phyloP scores from a whole-genome alignment of 2,113 vertebrate genomes.

The Xiphophorus maculatus region DNA sequence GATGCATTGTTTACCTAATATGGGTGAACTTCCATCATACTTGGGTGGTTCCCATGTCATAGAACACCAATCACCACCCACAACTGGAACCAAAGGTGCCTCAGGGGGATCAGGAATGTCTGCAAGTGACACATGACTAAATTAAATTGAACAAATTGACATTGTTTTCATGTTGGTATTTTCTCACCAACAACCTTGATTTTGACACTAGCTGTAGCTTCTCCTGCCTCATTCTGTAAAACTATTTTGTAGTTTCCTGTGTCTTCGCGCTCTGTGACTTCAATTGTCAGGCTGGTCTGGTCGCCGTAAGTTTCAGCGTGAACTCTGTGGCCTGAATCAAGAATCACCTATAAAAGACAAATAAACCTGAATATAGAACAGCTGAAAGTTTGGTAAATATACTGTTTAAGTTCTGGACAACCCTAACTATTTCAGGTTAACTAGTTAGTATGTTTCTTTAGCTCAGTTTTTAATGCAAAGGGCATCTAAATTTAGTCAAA shows the following conservation, averaged over 20 bases:
- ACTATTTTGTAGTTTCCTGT: conserved; percentile 90
- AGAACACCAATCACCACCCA: conserved; percentile 97
- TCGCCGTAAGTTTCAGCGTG: conserved; percentile 89
- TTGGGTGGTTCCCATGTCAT: conserved; percentile 94
- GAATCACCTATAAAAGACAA: conserved; percentile 82
- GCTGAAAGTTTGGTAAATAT: not conserved
- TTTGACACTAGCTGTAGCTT: conserved; percentile 89
- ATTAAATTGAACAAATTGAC: not conserved
- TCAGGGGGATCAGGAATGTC: conserved; percentile 94
- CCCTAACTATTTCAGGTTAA: too few relatives aligned
- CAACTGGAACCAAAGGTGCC: conserved; percentile 86
- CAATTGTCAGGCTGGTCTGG: conserved; percentile 93
- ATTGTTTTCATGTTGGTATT: not conserved
- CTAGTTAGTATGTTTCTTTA: too few relatives aligned
- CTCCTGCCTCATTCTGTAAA: conserved; percentile 96
- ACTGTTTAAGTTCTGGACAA: too few relatives aligned
- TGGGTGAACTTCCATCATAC: conserved; percentile 92
- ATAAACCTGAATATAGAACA: not conserved
- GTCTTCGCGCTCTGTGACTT: conserved; percentile 91
- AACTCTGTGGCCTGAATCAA: conserved; percentile 87
- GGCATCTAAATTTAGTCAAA: too few relatives aligned
- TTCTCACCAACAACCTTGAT: conserved; percentile 97
- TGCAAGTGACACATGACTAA: conserved; percentile 49
- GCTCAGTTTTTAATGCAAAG: too few relatives aligned
- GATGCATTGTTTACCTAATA: conserved; percentile 83